A percentile compares a stretch with the other conserved stretches of the same genome.
phyloP scores from a whole-genome alignment of 1,140 invertebrate genomes.

The Lasioglossum baleicum region DNA sequence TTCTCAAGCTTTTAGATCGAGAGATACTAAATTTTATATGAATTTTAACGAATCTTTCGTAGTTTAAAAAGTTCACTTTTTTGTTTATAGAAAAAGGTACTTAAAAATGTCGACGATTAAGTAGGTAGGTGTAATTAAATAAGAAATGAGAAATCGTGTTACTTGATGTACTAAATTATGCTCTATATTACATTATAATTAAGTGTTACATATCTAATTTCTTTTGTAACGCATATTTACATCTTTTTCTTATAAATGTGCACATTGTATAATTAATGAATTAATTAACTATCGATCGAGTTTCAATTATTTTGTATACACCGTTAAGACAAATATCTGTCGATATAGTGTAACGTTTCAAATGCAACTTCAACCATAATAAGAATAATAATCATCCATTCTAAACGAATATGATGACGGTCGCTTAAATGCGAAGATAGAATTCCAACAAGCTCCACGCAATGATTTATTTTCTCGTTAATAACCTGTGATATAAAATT shows the following conservation, averaged over 20 bases:
- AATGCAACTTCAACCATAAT: constrained; percentile 97
- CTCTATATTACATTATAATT: background rate
- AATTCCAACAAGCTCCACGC: constrained; percentile 93
- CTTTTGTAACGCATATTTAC: background rate
- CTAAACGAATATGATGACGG: constrained; percentile 92
- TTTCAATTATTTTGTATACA: background rate
- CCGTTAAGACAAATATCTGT: constrained; percentile 73
- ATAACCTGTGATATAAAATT: constrained; percentile 85
- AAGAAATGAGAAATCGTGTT: background rate
- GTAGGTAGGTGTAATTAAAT: background rate
- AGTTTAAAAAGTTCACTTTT: no score
- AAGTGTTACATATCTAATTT: constrained; percentile 9
- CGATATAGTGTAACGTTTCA: constrained; percentile 90
- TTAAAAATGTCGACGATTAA: background rate
- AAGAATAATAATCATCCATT: constrained; percentile 97
- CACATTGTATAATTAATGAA: background rate
- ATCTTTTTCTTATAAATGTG: constrained; percentile 2
- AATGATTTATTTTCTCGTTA: constrained; percentile 97
- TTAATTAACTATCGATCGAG: background rate
- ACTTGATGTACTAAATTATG: background rate
- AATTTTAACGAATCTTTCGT: background rate
- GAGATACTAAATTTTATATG: background rate
- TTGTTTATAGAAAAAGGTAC: background rate
- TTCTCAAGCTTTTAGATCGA: constrained; percentile 18
- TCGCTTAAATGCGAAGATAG: constrained; percentile 93